Evolutionary conservation across 1,140 invertebrate species (phyloP), one percentile per base, ranked within the genome.

Genomic region (Vanessa atalanta): DNA sequence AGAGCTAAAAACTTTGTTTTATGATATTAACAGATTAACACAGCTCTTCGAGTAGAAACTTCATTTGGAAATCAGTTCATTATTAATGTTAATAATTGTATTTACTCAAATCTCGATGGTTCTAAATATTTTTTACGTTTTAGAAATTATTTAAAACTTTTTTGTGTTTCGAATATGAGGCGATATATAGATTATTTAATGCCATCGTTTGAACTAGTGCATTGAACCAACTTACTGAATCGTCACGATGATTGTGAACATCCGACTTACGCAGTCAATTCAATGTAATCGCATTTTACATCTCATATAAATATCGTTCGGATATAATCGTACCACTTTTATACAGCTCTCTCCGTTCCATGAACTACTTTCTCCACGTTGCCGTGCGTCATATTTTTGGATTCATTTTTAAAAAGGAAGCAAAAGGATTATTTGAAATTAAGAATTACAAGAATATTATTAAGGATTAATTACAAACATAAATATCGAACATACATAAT

Each of bases 231-330:
- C 66, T 37, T 47, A 37, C 47, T 57, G 68, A 43, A 63, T 61
- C 57, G 68, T 70, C 57, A 60, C 68, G 47, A 61, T 79, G 78
- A 79, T 76, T 79, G 78, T 51, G 47, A 74, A 65, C 78, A 79
- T 79, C 78, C 78, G 74, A 61, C 68, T 71, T 61, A 73, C 53
- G 47, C 63, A 75, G 67, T 70, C 73, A 72, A 74, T 76, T 73
- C 66, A 71, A 65, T 75, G 20, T 55, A 68, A 73, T 60, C 66
- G 48, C 68, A 47, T 15, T 53, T 47, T 26, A 50, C 63, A 72
- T 65, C 70, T 55, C 55, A 70, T 70, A 48, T 72, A 65, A 65
- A 72, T 66, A 66, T 53, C 51, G 65, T 67, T 73, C 50, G 65
- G 53, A 50, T 31, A 67, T 68, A 55, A 68, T 67, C 51, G 13